Base-by-base conservation (phyloP, 2,113 vertebrate genomes). In the Anhinga anhinga region DNA sequence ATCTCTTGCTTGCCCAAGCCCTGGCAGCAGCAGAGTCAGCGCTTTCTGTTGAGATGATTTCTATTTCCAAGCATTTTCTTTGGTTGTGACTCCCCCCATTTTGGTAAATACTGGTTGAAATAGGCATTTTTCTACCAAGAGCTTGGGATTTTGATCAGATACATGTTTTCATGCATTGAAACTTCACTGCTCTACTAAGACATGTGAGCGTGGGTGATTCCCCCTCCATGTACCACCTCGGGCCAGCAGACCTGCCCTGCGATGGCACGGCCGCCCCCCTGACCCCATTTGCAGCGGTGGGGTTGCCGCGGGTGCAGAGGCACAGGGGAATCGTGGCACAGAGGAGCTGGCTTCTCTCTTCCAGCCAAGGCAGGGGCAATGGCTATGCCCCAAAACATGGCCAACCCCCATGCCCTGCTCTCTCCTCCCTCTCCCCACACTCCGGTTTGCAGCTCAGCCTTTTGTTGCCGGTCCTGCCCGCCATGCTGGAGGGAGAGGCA, bases 311-410 rank as follows among this genome's bases (percentile, higher is more conserved):
- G 15, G 4, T 53, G 21, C 47, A 67, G 69, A 94, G 47, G 8
- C 20, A 2, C 2, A 1, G 30, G 22, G 74, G 18, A 34, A 15
- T 16, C 3, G 1, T 1, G 2, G 26, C 76, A 40, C 2, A 5
- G 67, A 25, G 27, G 3, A 74, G 16, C 15, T 3, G 3, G 7
- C 67, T 86, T 49, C 26, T 53, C 53, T 61, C 22, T 56, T 85
- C n/a, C 22, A 38, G 40, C 71, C n/a, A 7, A 49, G 65, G 20
- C 40, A 63, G 61, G 70, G 19, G 26, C 38, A 22, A 23, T 76
- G 32, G 9, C 52, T 34, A 1, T 21, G 9, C 34, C 83, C 86
- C 66, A 84, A 42, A 87, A 29, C 34, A 5, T 1, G 19, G 16
- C 66, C 45, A 87, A 2, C 36, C 62, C 65, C 45, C 6, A 1